Evolutionary conservation across 2,797 vertebrate species (phyloP), one percentile per base, ranked within the genome.

Genomic region (Sylvilagus floridanus): DNA sequence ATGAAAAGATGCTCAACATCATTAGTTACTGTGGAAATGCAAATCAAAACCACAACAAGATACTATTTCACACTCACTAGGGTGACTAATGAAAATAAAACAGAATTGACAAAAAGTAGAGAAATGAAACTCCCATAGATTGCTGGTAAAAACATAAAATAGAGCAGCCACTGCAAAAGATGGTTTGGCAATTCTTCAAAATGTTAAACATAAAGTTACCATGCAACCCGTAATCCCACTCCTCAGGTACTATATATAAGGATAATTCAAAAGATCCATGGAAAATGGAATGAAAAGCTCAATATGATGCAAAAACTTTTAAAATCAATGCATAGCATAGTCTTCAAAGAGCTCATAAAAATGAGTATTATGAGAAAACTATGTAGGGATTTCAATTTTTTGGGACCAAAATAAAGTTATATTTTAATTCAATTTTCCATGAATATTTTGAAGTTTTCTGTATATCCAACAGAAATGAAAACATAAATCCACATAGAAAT

Each of bases 381-480:
- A 57, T 57, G 8, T 9, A 19, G 17, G 54, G 17, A 57, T 57
- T 57, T 57, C 17, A 57, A 57, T 16, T 57, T 57, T 57, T 57
- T 57, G 16, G 54, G 14, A 57, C 54, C 54, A 57, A 57, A 57
- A 57, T 57, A 57, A 57, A 57, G 54, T 57, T 57, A 47, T 42
- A 47, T 47, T 47, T 47, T 47, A 1, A 47, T 47, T 47, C 42
- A 16, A 57, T 16, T 57, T 57, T 57, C 54, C 54, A 16, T 57
- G 54, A 57, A 57, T 21, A 5, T 57, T 57, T 57, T 57, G 19
- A 57, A 57, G 54, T 17, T 16, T 57, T 21, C 54, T 82, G 75
- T 60, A 77, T 68, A 76, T 13, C 73, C 26, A 73, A 85, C 50
- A 83, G 76, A 85, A 96, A 71, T 69, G 19, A 96, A 88, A 96